These are phyloP conservation scores for Danaus plexippus DNA, from an alignment of 1,140 invertebrate genomes.

Conservation along the genomic window DNA sequence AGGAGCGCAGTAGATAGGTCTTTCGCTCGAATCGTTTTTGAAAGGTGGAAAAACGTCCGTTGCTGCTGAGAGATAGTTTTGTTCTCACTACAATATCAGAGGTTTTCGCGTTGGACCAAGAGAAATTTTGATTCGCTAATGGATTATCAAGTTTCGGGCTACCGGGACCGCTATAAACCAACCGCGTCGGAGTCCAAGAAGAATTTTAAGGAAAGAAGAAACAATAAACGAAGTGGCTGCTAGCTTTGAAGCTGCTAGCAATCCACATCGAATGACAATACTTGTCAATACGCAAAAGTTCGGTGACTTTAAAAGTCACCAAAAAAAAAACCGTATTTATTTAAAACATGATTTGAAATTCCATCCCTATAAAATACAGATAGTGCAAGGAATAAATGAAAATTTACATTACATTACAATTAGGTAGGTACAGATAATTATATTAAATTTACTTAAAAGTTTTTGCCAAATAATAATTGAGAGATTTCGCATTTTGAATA, in stretches of 20 bases:
- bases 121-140: conserved; percentile 19
- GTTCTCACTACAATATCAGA: conserved; percentile 11
- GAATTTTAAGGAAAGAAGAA: conserved; percentile 7
- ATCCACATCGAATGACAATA: not conserved
- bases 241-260: too few species aligned
- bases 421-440: too few species aligned
- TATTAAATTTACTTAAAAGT: conserved; percentile 10
- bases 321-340: too few species aligned
- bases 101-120: conserved; percentile 13
- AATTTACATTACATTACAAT: too few species aligned
- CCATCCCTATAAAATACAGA: not conserved
- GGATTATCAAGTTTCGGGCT: conserved; percentile 10
- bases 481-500: conserved; percentile 13
- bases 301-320: conserved; percentile 3
- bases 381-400: conserved; percentile 8
- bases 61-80: conserved; percentile 8
- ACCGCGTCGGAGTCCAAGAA: not conserved
- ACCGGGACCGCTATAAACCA: conserved; percentile 8
- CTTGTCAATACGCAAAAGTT: conserved; percentile 1
- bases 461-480: conserved; percentile 14
- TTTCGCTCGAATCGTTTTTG: too few species aligned
- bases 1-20: too few species aligned
- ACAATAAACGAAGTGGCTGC: conserved; percentile 8
- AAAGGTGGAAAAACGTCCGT: conserved; percentile 6
- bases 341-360: conserved; percentile 10